phyloP scores from a whole-genome alignment of 2,797 vertebrate species.

The Premnoplex brunnescens region DNA sequence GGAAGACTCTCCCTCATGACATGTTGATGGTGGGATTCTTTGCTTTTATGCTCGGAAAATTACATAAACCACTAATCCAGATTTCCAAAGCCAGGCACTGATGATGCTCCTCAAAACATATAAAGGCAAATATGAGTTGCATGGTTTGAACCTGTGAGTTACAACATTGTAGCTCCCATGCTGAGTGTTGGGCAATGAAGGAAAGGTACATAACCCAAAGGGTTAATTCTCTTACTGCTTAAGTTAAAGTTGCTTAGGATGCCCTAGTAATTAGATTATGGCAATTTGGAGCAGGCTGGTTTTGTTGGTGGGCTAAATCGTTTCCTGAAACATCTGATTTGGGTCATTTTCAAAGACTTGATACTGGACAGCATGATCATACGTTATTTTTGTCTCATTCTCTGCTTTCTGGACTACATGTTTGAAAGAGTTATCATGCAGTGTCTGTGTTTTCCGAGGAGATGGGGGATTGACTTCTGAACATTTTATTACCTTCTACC shows the following conservation, averaged over 20 bases:
- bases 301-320: background rate
- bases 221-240: background rate
- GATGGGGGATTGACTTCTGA: background rate
- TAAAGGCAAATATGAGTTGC: background rate
- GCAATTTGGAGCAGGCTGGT: background rate
- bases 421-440: background rate
- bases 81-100: background rate
- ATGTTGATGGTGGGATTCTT: background rate
- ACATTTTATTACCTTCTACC: background rate
- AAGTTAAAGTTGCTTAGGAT: background rate
- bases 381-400: background rate
- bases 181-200: background rate
- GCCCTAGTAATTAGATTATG: background rate
- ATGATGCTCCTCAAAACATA: background rate
- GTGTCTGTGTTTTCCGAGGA: background rate
- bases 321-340: background rate
- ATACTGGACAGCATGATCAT: background rate
- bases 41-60: background rate
- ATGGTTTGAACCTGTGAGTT: background rate
- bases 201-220: background rate
- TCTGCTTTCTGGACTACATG: background rate
- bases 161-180: rapidly evolving
- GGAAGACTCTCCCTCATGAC: background rate
- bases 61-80: background rate
- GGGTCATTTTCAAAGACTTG: background rate